Evolutionary conservation across 2,888 invertebrate genomes (phyloP), one percentile per base, ranked within the genome.

Genomic region (Brachycybe producta): DNA sequence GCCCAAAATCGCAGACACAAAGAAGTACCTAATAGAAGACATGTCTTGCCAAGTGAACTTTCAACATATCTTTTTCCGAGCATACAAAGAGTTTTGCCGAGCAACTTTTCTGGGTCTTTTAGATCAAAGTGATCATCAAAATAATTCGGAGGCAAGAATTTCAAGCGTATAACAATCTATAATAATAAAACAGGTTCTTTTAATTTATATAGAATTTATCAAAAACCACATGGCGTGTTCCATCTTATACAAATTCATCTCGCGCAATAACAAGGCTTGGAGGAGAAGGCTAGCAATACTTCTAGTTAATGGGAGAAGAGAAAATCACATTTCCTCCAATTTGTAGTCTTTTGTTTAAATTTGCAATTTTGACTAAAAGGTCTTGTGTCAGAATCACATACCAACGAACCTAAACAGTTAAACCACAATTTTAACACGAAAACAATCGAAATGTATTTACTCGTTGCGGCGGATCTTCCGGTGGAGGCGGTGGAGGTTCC

Each of bases 41-140:
- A 61, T 15, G 64, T 65, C 17, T 57, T 54, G 1, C 62, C 61
- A 4, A 66, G 43, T 1, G 60, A 39, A 30, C 30, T 28, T 15
- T 55, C 52, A 27, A 56, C 47, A 26, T 51, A 50, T 39, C 55
- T 26, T 42, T 46, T 46, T 1, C 65, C 63, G 7, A 69, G 52
- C 46, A 60, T 53, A 24, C 58, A 58, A 44, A 94, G 68, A 2
- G 88, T 84, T 71, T 94, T 94, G 0, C 92, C 92, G 43, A 84
- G 73, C 35, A 87, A 69, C 61, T 78, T 74, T 24, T 73, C 65
- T 5, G 80, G 75, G 57, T 85, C 79, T 52, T 67, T 75, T 19
- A 92, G 72, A 67, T 90, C 90, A 70, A 90, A 88, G 66, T 94
- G 91, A 62, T 86, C 83, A 70, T 94, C 92, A 68, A 82, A 81